Evolutionary conservation across 1,140 invertebrate genomes (phyloP), one percentile per base, ranked within the genome.

Genomic region (Sesamia nonagrioides): DNA sequence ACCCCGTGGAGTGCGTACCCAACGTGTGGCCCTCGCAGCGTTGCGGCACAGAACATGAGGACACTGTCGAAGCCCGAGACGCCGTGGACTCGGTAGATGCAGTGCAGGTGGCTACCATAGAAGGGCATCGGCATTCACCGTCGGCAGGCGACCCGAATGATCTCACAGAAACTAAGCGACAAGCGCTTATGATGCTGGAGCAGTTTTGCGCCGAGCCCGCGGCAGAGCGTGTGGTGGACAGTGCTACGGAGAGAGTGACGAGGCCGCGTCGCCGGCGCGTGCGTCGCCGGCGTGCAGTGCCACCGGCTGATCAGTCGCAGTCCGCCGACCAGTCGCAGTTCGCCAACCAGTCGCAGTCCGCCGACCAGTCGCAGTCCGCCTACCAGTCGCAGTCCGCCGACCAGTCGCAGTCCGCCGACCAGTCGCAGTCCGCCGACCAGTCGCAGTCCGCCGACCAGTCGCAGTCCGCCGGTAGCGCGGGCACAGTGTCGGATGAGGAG

Each of bases 1-100:
- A 87, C 54, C 40, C 50, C 11, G 78, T 87, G 50, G 66, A 82
- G 83, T 84, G 9, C 69, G 85, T 81, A 18, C 37, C 27, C 13
- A 8, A 11, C 69, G 6, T 27, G n/a, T n/a, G 6, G 1, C 18
- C 9, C 11, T 0, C 8, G 8, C 60, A 63, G 60, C n/a, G 60
- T 63, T 15, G 8, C 37, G 8, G 50, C 68, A 18, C 6, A n/a
- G 33, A 35, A 6, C 13, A 2, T 7, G 6, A 17, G 7, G 48
- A 54, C n/a, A 17, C 40, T 17, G 63, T 9, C 7, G 40, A 18
- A 6, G 11, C 6, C 2, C 40, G 8, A 18, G n/a, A 48, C 45
- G 37, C 21, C n/a, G n/a, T 2, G 17, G 63, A 18, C 9, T 13
- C 17, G 9, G 63, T 48, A 1, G 40, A 42, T 6, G 17, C 17